Evolutionary conservation across 1,140 invertebrate species (phyloP), one percentile per base, ranked within the genome.

Genomic region (Drosophila suzukii): DNA sequence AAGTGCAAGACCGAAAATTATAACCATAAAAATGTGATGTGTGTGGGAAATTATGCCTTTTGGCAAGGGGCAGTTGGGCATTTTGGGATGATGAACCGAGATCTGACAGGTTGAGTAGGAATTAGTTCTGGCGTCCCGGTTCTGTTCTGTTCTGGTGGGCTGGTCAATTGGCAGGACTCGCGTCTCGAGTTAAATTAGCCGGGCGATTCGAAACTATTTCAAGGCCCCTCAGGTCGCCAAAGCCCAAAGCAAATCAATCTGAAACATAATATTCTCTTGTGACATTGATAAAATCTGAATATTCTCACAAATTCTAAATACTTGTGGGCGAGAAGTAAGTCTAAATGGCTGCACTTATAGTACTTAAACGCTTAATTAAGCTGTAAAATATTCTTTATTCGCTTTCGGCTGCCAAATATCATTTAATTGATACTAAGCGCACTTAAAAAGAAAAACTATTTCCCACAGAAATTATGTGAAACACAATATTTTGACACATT

Each of bases 1-100:
- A 71, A 70, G 39, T 55, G 72, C 78, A 81, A 74, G 49, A 46
- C 44, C 27, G 17, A 88, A 88, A 79, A 79, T 83, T 73, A 70
- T 62, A 83, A 61, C 83, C 83, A 88, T 86, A 82, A 80, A 86
- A 58, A 50, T 41, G 27, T 27, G 27, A 5, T 27, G 27, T 27
- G 27, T 62, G 58, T 39, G 15, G 13, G 27, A 67, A 75, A 66
- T 43, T 20, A 58, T 32, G 51, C 50, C 36, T 53, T 36, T 36
- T 36, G 32, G 50, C 50, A 36, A 17, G 32, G 17, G 50, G 49
- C 30, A 17, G 3, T 17, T 17, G 41, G 7, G n/a, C 8, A 30
- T 49, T 13, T 1, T n/a, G 27, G 13, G n/a, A 15, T 55, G 68
- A 72, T 58, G 44, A 38, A 72, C 53, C 36, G 36, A 8, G 13